phyloP scores from a whole-genome alignment of 2,888 invertebrate species.

The Dorcus parallelipipedus region DNA sequence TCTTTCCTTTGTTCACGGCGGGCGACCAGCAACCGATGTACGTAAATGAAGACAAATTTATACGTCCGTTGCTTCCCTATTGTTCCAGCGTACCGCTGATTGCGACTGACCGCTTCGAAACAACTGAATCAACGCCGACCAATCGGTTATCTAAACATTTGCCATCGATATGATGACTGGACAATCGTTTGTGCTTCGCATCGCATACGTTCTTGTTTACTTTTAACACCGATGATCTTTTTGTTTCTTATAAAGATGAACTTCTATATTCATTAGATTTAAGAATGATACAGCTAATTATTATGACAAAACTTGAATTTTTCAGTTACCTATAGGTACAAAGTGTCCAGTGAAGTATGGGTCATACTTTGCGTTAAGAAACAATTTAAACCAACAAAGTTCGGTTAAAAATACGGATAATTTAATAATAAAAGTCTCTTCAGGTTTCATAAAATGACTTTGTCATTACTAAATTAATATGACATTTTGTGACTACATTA shows the following conservation, averaged over 20 bases:
- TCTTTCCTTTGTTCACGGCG: conserved; percentile 44
- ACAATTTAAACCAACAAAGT: no score
- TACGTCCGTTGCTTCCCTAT: conserved; percentile 34
- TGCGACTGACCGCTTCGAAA: conserved; percentile 38
- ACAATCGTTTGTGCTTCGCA: conserved; percentile 17
- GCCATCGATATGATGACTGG: conserved; percentile 28
- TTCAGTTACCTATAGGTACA: no score
- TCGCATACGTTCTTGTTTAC: conserved; percentile 3
- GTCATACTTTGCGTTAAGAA: no score
- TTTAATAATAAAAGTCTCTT: no score
- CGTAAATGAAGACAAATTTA: conserved; percentile 51
- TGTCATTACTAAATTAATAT: no score
- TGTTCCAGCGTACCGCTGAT: conserved; percentile 39
- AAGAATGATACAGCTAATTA: background rate
- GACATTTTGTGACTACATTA: no score
- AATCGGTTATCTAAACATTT: conserved; percentile 29
- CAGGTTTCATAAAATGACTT: no score
- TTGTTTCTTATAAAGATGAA: background rate
- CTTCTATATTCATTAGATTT: background rate
- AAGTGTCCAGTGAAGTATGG: no score
- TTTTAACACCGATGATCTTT: background rate
- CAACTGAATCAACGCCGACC: conserved; percentile 29
- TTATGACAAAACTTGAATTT: no score
- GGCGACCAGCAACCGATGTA: conserved; percentile 45
- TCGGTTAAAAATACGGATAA: no score